phyloP scores from a whole-genome alignment of 92 coral and sea anemone species.

The Muricea muricata region DNA sequence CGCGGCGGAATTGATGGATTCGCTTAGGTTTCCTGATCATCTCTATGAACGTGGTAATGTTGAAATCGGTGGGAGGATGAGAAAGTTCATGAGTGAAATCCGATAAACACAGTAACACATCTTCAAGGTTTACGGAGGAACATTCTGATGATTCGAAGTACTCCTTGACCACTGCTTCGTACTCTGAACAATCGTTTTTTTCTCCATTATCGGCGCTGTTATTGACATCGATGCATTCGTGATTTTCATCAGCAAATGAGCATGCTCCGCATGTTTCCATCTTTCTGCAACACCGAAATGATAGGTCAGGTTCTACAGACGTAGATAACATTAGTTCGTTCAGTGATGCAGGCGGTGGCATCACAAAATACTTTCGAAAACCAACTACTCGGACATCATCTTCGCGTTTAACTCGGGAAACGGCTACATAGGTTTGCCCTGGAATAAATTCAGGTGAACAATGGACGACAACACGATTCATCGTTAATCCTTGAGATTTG shows the following conservation, averaged over 20 bases:
- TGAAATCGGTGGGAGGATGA: background rate
- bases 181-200: background rate
- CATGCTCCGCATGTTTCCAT: background rate
- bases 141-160: background rate
- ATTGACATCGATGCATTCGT: background rate
- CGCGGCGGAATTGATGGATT: background rate
- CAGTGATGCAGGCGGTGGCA: background rate
- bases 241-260: background rate
- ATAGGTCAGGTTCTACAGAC: background rate
- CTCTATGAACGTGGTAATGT: background rate
- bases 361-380: too few relatives aligned
- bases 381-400: too few relatives aligned
- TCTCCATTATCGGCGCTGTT: background rate
- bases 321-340: background rate
- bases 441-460: background rate
- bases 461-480: background rate
- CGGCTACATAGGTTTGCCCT: too few relatives aligned
- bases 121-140: background rate
- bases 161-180: background rate
- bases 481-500: constrained; percentile 5
- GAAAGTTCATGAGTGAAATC: background rate
- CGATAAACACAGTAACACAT: background rate
- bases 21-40: too few relatives aligned
- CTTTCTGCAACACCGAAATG: background rate
- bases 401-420: too few relatives aligned